These are phyloP conservation scores for Crossocerus cetratus DNA, from an alignment of 2,888 invertebrate genomes.

Conservation along the genomic window DNA sequence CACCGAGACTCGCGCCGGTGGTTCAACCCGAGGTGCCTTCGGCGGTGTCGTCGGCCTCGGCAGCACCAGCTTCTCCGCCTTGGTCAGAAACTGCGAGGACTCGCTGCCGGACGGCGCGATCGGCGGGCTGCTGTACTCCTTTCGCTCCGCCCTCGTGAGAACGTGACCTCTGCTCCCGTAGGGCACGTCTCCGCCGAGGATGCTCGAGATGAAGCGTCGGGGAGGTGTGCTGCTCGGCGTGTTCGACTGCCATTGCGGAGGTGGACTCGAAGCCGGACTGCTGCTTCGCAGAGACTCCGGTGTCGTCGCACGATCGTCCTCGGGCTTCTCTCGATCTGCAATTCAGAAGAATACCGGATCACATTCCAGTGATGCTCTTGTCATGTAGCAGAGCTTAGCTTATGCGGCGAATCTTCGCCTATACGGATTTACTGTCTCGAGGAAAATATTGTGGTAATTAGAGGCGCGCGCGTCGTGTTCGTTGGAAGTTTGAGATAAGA, in stretches of 20 bases:
- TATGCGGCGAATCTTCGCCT: too few relatives aligned
- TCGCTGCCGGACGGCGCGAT: conserved; percentile 77
- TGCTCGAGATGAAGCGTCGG: conserved; percentile 87
- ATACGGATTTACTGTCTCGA: too few relatives aligned
- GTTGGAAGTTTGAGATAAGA: too few relatives aligned
- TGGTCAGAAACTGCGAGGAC: conserved; percentile 82
- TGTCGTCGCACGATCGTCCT: conserved; percentile 73
- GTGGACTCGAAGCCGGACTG: conserved; percentile 71
- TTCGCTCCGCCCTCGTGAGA: conserved; percentile 88
- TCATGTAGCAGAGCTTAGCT: too few relatives aligned
- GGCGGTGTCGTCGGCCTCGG: conserved; percentile 80
- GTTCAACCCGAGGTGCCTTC: conserved; percentile 80
- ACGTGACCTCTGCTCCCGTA: conserved; percentile 89
- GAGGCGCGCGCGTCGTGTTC: too few relatives aligned
- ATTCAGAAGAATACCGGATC: conserved; percentile 17
- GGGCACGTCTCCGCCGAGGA: conserved; percentile 88
- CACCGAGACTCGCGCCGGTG: conserved; percentile 86
- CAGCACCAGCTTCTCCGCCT: conserved; percentile 73
- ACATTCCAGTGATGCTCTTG: not conserved
- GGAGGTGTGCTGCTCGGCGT: conserved; percentile 75
- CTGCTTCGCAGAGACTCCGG: conserved; percentile 72
- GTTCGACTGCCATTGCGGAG: conserved; percentile 68
- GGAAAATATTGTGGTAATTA: too few relatives aligned
- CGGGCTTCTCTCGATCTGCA: conserved; percentile 76
- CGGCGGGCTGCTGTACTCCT: conserved; percentile 83